phyloP scores from a whole-genome alignment of 2,113 vertebrate genomes.

The Phalacrocorax aristotelis region DNA sequence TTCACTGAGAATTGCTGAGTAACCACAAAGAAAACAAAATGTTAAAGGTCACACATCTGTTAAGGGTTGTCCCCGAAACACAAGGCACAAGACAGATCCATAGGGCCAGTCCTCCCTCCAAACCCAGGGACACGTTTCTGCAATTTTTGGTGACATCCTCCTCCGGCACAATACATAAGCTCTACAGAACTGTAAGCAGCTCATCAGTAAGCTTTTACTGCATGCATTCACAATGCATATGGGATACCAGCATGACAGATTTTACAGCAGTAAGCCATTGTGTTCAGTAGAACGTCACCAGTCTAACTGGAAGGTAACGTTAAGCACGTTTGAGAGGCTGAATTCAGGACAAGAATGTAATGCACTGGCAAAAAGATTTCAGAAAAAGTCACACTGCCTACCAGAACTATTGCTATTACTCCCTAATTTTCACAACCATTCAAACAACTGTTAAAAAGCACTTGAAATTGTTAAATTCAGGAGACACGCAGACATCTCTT shows the following conservation, averaged over 20 bases:
- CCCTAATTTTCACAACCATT: not conserved
- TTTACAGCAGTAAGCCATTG: not conserved
- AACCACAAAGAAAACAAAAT: conserved; percentile 52
- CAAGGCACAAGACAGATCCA: not conserved
- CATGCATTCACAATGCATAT: rapidly evolving
- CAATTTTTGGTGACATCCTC: not conserved
- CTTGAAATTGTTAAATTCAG: not conserved
- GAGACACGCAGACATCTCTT: not conserved
- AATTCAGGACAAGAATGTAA: not conserved
- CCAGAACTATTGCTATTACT: not conserved
- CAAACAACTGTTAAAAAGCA: not conserved
- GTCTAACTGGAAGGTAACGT: not conserved
- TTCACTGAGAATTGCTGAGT: conserved; percentile 98
- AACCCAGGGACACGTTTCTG: not conserved
- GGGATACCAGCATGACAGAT: not conserved
- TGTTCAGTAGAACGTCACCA: not conserved
- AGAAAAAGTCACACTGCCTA: not conserved
- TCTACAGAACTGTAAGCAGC: not conserved
- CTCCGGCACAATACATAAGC: not conserved
- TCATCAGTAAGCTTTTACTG: not conserved
- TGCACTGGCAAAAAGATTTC: not conserved
- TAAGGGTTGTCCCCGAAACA: not conserved
- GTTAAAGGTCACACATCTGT: not conserved
- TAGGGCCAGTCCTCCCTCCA: not conserved
- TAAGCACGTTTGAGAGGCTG: not conserved